A percentile compares a stretch with the other conserved stretches of the same genome.
Evolutionary conservation across 2,113 vertebrate species (phyloP).

Genomic region (Rousettus leschenaultii): DNA sequence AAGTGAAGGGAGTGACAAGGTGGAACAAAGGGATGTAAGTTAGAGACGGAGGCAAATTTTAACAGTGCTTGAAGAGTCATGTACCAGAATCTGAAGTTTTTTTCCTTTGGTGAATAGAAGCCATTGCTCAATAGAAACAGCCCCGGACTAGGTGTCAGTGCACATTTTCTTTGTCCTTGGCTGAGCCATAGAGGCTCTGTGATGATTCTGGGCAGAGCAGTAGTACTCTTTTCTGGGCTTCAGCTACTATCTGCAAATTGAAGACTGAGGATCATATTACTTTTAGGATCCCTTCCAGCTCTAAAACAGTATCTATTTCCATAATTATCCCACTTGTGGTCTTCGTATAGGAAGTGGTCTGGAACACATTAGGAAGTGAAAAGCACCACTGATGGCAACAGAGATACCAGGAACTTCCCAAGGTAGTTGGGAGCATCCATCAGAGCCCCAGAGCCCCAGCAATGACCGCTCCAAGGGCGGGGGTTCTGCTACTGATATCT

Average conservation of each 20-base stretch:
- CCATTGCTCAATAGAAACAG: neutral
- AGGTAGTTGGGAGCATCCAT: constrained; percentile 13
- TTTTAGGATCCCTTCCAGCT: constrained; percentile 13
- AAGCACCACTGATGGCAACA: neutral
- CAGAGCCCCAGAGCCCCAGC: neutral
- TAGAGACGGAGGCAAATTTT: neutral
- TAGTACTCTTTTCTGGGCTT: neutral
- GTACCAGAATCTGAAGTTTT: neutral
- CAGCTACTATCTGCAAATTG: neutral
- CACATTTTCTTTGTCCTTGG: neutral
- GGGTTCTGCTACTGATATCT: neutral
- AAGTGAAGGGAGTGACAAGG: no score
- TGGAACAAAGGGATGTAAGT: neutral
- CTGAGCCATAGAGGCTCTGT: neutral
- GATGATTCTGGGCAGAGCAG: neutral
- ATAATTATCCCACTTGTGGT: neutral
- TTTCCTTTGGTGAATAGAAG: neutral
- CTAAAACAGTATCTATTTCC: neutral
- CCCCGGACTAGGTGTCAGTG: fast-evolving
- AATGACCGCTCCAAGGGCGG: neutral
- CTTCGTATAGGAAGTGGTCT: neutral
- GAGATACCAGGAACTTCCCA: neutral
- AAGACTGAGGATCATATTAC: neutral
- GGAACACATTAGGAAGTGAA: constrained; percentile 8
- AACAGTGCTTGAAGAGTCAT: neutral